Evolutionary conservation across 2,113 vertebrate genomes (phyloP).

Genomic region (Ptyas mucosa): DNA sequence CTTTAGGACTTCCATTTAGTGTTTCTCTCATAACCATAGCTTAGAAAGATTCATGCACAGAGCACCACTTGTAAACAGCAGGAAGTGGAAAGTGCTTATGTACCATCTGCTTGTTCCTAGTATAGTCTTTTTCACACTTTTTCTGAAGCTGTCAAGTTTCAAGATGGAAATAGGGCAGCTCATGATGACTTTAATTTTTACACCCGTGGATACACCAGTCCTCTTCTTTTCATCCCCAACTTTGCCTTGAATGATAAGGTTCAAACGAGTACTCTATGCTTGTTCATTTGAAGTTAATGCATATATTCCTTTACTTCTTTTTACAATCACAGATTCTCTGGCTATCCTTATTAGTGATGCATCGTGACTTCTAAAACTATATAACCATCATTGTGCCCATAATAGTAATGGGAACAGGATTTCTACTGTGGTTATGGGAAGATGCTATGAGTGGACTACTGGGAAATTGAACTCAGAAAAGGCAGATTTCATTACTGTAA

Average conservation of each 20-base stretch:
- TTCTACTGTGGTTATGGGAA: not conserved
- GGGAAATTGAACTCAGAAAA: not conserved
- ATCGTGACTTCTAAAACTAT: not conserved
- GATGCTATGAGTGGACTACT: not conserved
- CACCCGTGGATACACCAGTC: not conserved
- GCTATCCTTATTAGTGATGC: not conserved
- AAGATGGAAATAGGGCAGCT: not conserved
- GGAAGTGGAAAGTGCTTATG: constrained; percentile 17
- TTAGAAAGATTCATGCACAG: not conserved
- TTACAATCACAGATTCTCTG: not conserved
- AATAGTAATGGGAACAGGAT: not conserved
- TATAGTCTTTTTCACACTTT: not conserved
- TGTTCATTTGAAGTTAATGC: not conserved
- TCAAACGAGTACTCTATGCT: not conserved
- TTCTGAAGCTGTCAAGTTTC: not conserved
- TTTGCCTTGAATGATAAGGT: not conserved
- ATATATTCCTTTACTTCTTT: not conserved
- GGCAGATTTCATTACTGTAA: not conserved
- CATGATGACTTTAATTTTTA: not conserved
- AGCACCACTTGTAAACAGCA: not conserved
- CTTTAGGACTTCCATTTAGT: constrained; percentile 40
- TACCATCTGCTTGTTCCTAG: constrained; percentile 1
- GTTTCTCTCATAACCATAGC: constrained; percentile 30
- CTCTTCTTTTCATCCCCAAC: not conserved
- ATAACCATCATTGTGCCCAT: not conserved